Conservation (phyloP, 1,140 invertebrate species). For the Drosophila sp. region DNA sequence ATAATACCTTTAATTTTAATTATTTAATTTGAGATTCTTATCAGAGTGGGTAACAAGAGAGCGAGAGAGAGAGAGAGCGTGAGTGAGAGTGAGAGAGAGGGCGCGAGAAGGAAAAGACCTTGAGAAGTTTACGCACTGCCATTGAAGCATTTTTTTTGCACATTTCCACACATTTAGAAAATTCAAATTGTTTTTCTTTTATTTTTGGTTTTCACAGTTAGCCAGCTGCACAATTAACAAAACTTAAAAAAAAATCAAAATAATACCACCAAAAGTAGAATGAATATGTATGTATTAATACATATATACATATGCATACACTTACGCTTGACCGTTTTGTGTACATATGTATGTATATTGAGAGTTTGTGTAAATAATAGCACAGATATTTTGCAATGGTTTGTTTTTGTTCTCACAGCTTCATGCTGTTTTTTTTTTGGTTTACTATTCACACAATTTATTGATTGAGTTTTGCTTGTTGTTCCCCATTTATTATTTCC, state of each 20-base stretch:
- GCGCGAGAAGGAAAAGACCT: too few species aligned
- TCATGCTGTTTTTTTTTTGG: background rate
- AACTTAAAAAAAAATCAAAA: slow-evolving; percentile 3
- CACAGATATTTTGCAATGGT: slow-evolving; percentile 1
- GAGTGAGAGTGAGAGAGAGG: too few species aligned
- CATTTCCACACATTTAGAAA: background rate
- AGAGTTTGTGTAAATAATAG: slow-evolving; percentile 1
- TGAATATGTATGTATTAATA: background rate
- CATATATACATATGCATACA: background rate
- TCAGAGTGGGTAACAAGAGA: background rate
- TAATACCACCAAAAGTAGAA: background rate
- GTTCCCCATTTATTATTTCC: background rate
- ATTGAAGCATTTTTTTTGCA: slow-evolving; percentile 4
- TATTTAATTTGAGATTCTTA: slow-evolving; percentile 5
- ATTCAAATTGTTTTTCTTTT: background rate
- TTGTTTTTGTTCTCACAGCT: background rate
- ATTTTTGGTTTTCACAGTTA: background rate
- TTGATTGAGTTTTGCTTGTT: background rate
- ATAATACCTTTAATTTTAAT: background rate
- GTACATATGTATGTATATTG: too few species aligned
- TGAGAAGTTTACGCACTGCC: too few species aligned
- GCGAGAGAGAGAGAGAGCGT: background rate
- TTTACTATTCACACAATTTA: background rate
- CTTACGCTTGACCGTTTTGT: too few species aligned
- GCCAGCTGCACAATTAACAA: background rate